Base-by-base conservation (phyloP, 2,797 vertebrate species). In the Mus spretus region DNA sequence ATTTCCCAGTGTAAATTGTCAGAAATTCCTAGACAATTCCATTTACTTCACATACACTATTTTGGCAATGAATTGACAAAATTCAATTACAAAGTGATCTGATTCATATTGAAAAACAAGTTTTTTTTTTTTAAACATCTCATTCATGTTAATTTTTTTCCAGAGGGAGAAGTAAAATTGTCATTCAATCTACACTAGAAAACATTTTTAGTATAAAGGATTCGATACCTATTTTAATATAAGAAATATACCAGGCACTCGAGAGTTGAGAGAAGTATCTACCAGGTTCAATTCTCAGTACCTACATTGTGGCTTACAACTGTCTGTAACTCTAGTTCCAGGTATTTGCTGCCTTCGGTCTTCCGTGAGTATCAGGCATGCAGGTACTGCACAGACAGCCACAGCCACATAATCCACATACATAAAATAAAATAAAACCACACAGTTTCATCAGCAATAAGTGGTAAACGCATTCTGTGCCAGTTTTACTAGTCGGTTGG, bases 71-170 rank as follows among this genome's bases (percentile, higher is more conserved):
- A 13, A 93, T 93, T 53, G 75, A 91, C 74, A 20, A 11, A 59
- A 80, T 65, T 37, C 2, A 87, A 3, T 59, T 97, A 75, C 24
- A 83, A 83, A 17, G 19, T 83, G 70, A 74, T 82, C 15, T 89
- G 1, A 83, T 40, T 78, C 24, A 61, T 63, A 1, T 17, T 40
- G 84, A 12, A 88, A 81, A 95, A 89, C 61, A 34, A 55, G 22
- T 78, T 5, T 24, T 44, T 26, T 57, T 57, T 57, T 40, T 44
- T 59, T 31, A 34, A 78, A 89, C 1, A 2, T 44, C 15, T 31
- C 15, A 28, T 53, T 40, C n/a, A 74, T 93, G 82, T 81, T 55
- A 82, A 31, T 93, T 97, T 96, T 96, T 22, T 59, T 93, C 96
- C 17, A 89, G 15, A 9, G 59, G 6, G 22, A 84, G 26, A 93